Base-by-base conservation (phyloP, 2,888 invertebrate genomes). In the Calliscelio sp. region DNA sequence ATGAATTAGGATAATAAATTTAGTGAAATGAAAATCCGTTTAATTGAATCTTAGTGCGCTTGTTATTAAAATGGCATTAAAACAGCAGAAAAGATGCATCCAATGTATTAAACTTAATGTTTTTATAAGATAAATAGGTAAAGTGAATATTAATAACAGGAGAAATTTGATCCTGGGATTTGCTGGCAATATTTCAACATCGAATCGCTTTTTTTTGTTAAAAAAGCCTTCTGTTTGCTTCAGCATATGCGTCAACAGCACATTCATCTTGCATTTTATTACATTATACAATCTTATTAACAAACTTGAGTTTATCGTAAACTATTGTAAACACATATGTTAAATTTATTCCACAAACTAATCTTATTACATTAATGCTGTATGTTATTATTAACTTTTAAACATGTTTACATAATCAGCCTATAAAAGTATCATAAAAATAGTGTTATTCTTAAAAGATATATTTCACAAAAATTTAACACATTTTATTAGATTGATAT, bases 341-440 rank as follows among this genome's bases (percentile, higher is more conserved):
- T n/a, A n/a, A n/a, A n/a, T n/a, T n/a, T 57, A 57, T 35, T 57
- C 35, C 57, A 35, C 20, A 14, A 28, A 53, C 53, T 57, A 57
- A 57, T 57, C 57, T 20, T 57, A 35, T 57, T n/a, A n/a, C n/a
- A n/a, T n/a, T n/a, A n/a, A n/a, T n/a, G n/a, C n/a, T n/a, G n/a
- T n/a, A n/a, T n/a, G n/a, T n/a, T n/a, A n/a, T n/a, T n/a, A n/a
- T n/a, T n/a, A n/a, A n/a, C n/a, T n/a, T n/a, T n/a, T n/a, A n/a
- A n/a, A n/a, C n/a, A n/a, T n/a, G n/a, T n/a, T n/a, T n/a, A n/a
- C n/a, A n/a, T n/a, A n/a, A n/a, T n/a, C n/a, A n/a, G n/a, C n/a
- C n/a, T n/a, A n/a, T n/a, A n/a, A n/a, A n/a, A n/a, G n/a, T n/a
- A n/a, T n/a, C n/a, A n/a, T n/a, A n/a, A n/a, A n/a, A n/a, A n/a